Evolutionary conservation across 37 sponge, comb jelly and placozoan genomes (phyloP), one percentile per base, ranked within the genome.

Genomic region (Eunapius fragilis): DNA sequence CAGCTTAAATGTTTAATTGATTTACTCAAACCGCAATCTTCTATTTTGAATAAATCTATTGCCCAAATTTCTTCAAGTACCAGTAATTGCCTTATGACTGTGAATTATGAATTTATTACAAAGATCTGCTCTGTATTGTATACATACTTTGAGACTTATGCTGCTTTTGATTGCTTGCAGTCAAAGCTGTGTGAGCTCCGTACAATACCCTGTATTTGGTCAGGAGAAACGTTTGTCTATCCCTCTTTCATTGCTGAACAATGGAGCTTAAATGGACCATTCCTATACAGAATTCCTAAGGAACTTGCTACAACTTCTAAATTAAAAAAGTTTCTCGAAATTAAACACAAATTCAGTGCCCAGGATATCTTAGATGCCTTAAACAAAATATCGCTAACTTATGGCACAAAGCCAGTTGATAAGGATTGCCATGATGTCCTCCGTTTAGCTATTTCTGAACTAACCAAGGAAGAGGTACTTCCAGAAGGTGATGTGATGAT

Each of bases 261-360:
- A 0, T 87, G 84, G 83, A 81, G 28, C 22, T 38, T 47, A 3
- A 38, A 24, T 3, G 87, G 87, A 11, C 87, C 87, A 9, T 93
- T 82, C 68, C 80, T 93, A 25, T 79, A 82, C 69, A 33, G 28
- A 49, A 28, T 86, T 6, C 93, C 93, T 33, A 33, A 31, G 26
- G 70, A 33, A 25, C 25, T 89, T 25, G 1, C 1, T 32, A 11
- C 25, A 19, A 6, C 26, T 17, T 69, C 50, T n/a, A 33, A 69
- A 27, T 70, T 85, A 6, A 25, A 26, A 5, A 77, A 45, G 69
- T 10, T 28, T 14, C 28, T 85, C 0, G 26, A 77, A 11, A 77
- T 85, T 31, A 68, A 77, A 48, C 22, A 85, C 2, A 25, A 27
- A 31, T 85, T 85, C 48, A 17, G n/a, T 9, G 31, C 33, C 10